phyloP scores from a whole-genome alignment of 2,113 vertebrate genomes.

The Scopus umbretta region DNA sequence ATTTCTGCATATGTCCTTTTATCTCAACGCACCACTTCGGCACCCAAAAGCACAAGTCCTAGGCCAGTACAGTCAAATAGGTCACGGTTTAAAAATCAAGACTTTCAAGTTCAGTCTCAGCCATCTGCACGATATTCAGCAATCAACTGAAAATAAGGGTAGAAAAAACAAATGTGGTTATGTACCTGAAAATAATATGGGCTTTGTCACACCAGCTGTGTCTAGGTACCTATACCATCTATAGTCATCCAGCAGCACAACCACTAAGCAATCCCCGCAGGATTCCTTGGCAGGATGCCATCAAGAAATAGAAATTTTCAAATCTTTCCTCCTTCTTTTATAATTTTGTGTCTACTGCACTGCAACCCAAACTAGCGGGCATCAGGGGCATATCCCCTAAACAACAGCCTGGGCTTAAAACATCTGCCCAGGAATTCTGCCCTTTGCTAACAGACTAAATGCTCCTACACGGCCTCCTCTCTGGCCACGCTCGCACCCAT shows the following conservation, averaged over 20 bases:
- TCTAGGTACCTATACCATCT: background rate
- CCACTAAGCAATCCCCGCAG: background rate
- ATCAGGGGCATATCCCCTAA: background rate
- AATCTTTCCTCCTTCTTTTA: background rate
- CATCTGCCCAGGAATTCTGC: constrained; percentile 45
- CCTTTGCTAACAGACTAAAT: constrained; percentile 58
- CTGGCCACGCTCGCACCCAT: constrained; percentile 47
- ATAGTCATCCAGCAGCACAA: background rate
- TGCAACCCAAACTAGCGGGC: background rate
- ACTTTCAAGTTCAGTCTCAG: background rate
- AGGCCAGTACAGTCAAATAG: background rate
- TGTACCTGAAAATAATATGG: background rate
- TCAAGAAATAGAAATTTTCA: background rate
- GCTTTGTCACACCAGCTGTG: background rate
- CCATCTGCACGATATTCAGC: background rate
- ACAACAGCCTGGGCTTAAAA: background rate
- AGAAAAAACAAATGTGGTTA: background rate
- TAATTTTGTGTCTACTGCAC: background rate
- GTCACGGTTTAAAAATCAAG: background rate
- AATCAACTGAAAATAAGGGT: background rate
- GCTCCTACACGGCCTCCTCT: constrained; percentile 37
- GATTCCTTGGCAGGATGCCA: background rate
- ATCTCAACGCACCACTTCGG: background rate
- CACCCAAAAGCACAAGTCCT: background rate
- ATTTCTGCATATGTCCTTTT: background rate